These are phyloP conservation scores for Drosophila saltans DNA, from an alignment of 1,140 invertebrate genomes.

Conservation along the genomic window DNA sequence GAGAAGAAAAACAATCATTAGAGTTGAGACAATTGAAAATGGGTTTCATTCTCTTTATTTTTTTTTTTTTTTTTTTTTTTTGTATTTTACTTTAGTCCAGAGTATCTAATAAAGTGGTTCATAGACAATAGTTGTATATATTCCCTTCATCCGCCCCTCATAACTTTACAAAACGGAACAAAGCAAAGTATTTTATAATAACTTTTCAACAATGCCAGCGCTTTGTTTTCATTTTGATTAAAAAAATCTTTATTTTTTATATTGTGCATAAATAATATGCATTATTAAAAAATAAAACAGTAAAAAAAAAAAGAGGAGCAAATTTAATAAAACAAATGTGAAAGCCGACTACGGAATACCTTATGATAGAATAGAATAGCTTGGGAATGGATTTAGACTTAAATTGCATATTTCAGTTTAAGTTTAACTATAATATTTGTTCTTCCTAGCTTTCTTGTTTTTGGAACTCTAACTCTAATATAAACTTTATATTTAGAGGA, in stretches of 20 bases:
- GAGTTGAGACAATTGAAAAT: constrained; percentile 7
- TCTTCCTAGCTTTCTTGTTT: too few relatives aligned
- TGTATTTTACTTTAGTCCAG: background rate
- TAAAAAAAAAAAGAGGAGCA: background rate
- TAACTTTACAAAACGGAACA: constrained; percentile 70
- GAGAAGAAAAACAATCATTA: background rate
- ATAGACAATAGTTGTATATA: constrained; percentile 53
- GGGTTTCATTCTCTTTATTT: background rate
- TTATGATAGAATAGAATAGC: background rate
- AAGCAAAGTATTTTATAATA: constrained; percentile 74
- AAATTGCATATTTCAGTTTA: too few relatives aligned
- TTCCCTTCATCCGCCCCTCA: constrained; percentile 7
- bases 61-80: background rate
- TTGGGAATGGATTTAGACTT: too few relatives aligned
- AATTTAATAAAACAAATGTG: background rate
- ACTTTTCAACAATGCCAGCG: constrained; percentile 64
- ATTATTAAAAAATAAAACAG: constrained; percentile 68
- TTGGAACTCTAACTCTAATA: too few relatives aligned
- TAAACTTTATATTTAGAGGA: too few relatives aligned
- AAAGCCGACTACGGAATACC: background rate
- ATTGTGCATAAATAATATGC: constrained; percentile 74
- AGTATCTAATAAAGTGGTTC: constrained; percentile 12
- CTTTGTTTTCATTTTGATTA: constrained; percentile 80
- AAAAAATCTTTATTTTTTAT: constrained; percentile 54
- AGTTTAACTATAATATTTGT: too few relatives aligned